Evolutionary conservation across 1,140 invertebrate genomes (phyloP).

Genomic region (Schmidtea mediterranea): DNA sequence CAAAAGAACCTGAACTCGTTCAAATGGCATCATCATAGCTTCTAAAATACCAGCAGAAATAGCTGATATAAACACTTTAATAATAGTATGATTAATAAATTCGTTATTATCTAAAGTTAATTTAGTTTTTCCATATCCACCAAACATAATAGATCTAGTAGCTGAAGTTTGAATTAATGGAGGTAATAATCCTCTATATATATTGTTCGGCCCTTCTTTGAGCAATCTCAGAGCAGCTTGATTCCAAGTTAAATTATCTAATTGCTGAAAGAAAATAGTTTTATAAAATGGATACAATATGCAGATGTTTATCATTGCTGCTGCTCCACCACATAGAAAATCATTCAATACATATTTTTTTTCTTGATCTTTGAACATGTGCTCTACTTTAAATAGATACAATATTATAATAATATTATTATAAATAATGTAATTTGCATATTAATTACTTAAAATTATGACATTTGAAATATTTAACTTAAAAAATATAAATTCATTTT

Average conservation of each 20-base stretch:
- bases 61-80: constrained; percentile 41
- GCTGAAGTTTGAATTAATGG: constrained; percentile 72
- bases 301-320: background rate
- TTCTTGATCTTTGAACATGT: too few species aligned
- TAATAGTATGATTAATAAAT: constrained; percentile 8
- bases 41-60: constrained; percentile 47
- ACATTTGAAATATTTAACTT: too few species aligned
- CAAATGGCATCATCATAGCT: constrained; percentile 61
- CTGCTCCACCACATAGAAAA: background rate
- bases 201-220: constrained; percentile 48
- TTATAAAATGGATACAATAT: constrained; percentile 3
- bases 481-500: too few species aligned
- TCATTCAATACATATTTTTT: background rate
- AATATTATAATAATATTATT: too few species aligned
- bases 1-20: constrained; percentile 69
- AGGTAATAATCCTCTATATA: constrained; percentile 76
- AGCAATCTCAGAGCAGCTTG: constrained; percentile 45
- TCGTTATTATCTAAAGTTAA: constrained; percentile 8
- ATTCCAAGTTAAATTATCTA: constrained; percentile 36
- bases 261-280: constrained; percentile 3
- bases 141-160: constrained; percentile 83
- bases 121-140: constrained; percentile 43
- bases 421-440: too few species aligned
- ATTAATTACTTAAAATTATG: too few species aligned
- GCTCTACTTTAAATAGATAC: too few species aligned